Base-by-base conservation (phyloP, 2,888 invertebrate species). In the Ormyrus labotus region DNA sequence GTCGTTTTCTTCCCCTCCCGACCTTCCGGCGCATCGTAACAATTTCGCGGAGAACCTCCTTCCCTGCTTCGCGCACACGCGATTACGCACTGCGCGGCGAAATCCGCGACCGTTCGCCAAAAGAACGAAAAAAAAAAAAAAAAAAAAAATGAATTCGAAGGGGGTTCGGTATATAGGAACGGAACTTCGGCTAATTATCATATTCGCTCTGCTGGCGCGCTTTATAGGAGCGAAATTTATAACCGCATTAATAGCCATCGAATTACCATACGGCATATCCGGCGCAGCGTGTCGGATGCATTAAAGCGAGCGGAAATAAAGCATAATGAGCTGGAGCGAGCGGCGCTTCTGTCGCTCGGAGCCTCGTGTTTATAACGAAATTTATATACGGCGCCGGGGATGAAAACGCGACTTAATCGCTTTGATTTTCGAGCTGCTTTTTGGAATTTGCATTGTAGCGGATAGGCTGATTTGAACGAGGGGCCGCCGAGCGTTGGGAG, bases 191-290 rank as follows among this genome's bases (percentile, higher is more conserved):
- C 79, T 65, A 70, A 79, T 79, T 79, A 74, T 70, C 74, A 70
- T 73, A 79, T 69, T 64, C 65, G 53, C 34, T 34, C 34, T 34
- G 34, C 34, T 2, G 34, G 34, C 70, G 65, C 48, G 58, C 50
- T 51, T 69, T 64, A 74, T 74, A 70, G 70, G 63, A 64, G 47
- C 57, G 61, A 70, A 74, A 79, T 79, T 79, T 79, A 74, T 74
- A 74, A 64, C 64, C 74, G 65, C 68, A 60, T 74, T 74, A 74
- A 79, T 74, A 70, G 79, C 73, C 79, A 60, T 74, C 45, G 79
- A 74, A 79, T 79, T 79, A 79, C 61, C 79, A 70, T 79, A 79
- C 58, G 74, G 69, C 50, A 51, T 61, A 67, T 45, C 57, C 34
- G 45, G 13, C 19, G 51, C 9, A 70, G 34, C 48, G n/a, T 47